Evolutionary conservation across 2,888 invertebrate species (phyloP), one percentile per base, ranked within the genome.

Genomic region (Empis livida): DNA sequence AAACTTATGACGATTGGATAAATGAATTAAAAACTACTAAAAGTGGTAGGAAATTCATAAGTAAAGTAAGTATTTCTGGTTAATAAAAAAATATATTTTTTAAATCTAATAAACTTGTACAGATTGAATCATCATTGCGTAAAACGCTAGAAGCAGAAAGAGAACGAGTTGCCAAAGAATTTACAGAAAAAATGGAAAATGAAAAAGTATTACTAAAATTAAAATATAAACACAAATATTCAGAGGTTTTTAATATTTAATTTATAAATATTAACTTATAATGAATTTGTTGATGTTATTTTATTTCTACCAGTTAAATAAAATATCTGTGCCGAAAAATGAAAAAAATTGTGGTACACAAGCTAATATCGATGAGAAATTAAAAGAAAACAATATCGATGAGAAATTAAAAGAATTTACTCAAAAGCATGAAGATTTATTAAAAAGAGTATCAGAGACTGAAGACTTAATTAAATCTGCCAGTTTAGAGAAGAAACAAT

Each of bases 31-130:
- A 64, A 8, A 56, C 57, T 41, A 62, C 64, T 1, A 44, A 53
- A 30, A 64, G 61, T 51, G 69, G 69, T 0, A 56, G 60, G 40
- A 53, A 58, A 16, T 68, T 69, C 49, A 53, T 69, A 30, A 60
- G 62, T 13, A 63, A 61, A 43, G 67, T 67, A 53, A 42, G 49
- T 48, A 17, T 43, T 35, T 4, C 9, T 17, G 4, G 4, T 27
- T 11, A 30, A 8, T 27, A 27, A 8, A 27, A 27, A 5, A 32
- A n/a, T n/a, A 44, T 2, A 5, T 20, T 46, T n/a, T 43, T 2
- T 14, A 23, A 14, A 46, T 20, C 20, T 5, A 20, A 20, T 20
- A 20, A 20, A 20, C 20, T 20, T 20, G 5, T 51, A 3, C 27
- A 62, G 61, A 53, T 63, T 15, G 67, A 68, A 49, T 49, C 54